Evolutionary conservation across 2,113 vertebrate genomes (phyloP).

Genomic region (Camelus bactrianus): DNA sequence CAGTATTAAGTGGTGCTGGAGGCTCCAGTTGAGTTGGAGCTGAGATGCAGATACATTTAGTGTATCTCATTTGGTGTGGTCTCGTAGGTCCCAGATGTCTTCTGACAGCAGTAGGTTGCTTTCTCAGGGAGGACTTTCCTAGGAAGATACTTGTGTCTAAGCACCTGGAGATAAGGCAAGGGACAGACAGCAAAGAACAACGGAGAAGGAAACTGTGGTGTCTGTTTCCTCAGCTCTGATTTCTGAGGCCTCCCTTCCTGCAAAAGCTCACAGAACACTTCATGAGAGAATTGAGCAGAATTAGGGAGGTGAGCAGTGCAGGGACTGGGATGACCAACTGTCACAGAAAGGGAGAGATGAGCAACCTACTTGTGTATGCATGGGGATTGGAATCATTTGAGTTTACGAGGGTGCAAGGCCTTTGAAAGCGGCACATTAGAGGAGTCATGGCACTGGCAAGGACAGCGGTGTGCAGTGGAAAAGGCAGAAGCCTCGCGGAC

Average conservation of each 20-base stretch:
- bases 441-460: fast-evolving
- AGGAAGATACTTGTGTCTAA: not conserved
- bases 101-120: not conserved
- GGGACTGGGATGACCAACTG: not conserved
- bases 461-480: not conserved
- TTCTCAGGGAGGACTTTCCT: not conserved
- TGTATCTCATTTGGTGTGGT: not conserved
- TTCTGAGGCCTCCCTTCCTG: not conserved
- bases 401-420: not conserved
- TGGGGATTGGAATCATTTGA: not conserved
- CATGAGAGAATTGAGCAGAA: not conserved
- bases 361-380: not conserved
- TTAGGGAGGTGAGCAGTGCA: not conserved
- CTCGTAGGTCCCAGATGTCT: not conserved
- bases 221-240: not conserved
- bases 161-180: not conserved
- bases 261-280: not conserved
- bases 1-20: not conserved
- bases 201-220: not conserved
- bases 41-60: not conserved
- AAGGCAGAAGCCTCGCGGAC: not conserved
- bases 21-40: not conserved
- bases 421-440: not conserved
- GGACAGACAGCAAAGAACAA: not conserved
- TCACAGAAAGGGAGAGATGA: not conserved